Evolutionary conservation across 2,888 invertebrate genomes (phyloP).

Genomic region (Sylvicola cinctus): DNA sequence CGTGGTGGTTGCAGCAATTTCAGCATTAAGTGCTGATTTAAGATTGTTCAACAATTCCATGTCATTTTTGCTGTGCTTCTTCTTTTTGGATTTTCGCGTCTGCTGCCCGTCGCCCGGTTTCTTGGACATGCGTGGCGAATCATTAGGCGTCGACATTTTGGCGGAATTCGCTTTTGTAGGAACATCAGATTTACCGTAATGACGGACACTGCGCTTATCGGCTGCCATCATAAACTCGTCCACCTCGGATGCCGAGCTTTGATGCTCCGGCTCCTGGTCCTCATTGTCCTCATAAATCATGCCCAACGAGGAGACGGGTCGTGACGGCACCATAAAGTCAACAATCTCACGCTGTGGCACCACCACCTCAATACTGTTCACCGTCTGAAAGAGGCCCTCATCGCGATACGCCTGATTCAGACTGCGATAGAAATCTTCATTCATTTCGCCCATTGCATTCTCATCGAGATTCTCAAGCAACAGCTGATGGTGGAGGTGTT

Average conservation of each 20-base stretch:
- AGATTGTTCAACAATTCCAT: slow-evolving; percentile 24
- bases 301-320: slow-evolving; percentile 51
- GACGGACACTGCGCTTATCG: background rate
- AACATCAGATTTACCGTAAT: no score
- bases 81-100: slow-evolving; percentile 18
- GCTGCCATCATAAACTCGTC: slow-evolving; percentile 29
- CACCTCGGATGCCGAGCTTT: slow-evolving; percentile 19
- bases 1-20: background rate
- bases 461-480: no score
- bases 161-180: slow-evolving; percentile 1
- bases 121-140: background rate
- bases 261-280: slow-evolving; percentile 28
- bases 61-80: slow-evolving; percentile 21
- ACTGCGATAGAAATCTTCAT: slow-evolving; percentile 74
- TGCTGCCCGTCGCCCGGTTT: slow-evolving; percentile 3
- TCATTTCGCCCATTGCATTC: slow-evolving; percentile 33
- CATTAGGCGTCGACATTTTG: no score
- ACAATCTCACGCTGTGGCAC: slow-evolving; percentile 6
- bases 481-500: no score
- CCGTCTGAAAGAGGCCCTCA: slow-evolving; percentile 17
- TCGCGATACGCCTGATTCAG: slow-evolving; percentile 74
- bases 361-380: slow-evolving; percentile 10
- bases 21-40: slow-evolving; percentile 13
- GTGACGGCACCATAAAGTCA: slow-evolving; percentile 24
- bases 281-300: slow-evolving; percentile 79